phyloP scores from a whole-genome alignment of 2,888 invertebrate species.

The Drosophila putrida region DNA sequence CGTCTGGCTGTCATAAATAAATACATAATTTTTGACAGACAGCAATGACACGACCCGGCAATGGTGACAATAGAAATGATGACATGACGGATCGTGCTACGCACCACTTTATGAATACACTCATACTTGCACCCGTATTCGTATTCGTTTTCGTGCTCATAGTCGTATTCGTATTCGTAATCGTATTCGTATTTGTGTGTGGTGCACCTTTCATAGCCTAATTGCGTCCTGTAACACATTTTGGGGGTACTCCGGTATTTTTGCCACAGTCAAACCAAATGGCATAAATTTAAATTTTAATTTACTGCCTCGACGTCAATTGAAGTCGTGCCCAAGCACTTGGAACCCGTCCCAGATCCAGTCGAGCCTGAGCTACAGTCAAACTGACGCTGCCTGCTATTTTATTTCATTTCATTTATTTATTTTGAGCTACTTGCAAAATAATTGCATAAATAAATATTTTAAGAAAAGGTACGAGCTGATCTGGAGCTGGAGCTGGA shows the following conservation, averaged over 20 bases:
- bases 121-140: neutral
- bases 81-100: constrained; percentile 63
- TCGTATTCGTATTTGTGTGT: constrained; percentile 9
- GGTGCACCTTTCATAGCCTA: constrained; percentile 70
- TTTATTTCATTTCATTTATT: constrained; percentile 82
- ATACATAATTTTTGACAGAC: constrained; percentile 79
- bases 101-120: constrained; percentile 31
- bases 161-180: neutral
- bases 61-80: constrained; percentile 81
- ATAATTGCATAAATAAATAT: constrained; percentile 84
- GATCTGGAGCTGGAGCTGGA: constrained; percentile 3
- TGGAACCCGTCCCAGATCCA: constrained; percentile 32
- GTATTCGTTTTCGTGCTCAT: neutral
- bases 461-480: constrained; percentile 70
- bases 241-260: constrained; percentile 48
- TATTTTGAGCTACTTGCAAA: constrained; percentile 83
- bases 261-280: constrained; percentile 54
- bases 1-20: constrained; percentile 72
- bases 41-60: constrained; percentile 39
- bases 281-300: constrained; percentile 84
- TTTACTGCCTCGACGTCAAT: constrained; percentile 77
- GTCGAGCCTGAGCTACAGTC: constrained; percentile 3
- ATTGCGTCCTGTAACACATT: constrained; percentile 70
- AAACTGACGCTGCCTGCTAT: constrained; percentile 54
- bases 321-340: constrained; percentile 73